Base-by-base conservation (phyloP, 37 sponge, comb jelly and placozoan genomes). In the Halisarca cf. caerulea region DNA sequence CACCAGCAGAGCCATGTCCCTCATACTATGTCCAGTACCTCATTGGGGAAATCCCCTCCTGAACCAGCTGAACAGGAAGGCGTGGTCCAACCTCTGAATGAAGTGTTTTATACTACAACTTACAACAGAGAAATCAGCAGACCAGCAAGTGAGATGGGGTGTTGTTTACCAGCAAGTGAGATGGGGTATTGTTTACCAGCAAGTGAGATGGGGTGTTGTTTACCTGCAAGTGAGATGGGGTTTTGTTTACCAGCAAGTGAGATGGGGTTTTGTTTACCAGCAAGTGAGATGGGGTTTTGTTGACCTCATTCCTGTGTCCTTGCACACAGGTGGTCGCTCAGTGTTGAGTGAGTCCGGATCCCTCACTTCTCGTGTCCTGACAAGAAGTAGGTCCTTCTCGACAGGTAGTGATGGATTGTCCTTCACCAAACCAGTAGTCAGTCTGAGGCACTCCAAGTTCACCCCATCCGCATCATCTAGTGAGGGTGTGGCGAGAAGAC, bases 91-190 rank as follows among this genome's bases (percentile, higher is more conserved):
- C 69, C 87, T 27, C 73, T 87, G 44, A 66, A 80, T 54, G 24
- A 87, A 24, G 58, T 58, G 25, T 87, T 87, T 58, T 87, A 87
- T 69, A 71, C 45, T 54, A 87, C 87, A 0, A 87, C 66, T 35
- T 87, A 87, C 34, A 59, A 87, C 44, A 60, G 36, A 5, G 73
- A 69, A 18, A 81, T 87, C 18, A 30, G 57, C 25, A 68, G 59
- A 58, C 54, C 80, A 37, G 60, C 87, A 23, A 43, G 86, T 86
- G 21, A 36, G 42, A 6, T 14, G 6, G 64, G 30, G 15, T 71
- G 37, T 18, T 66, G 28, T n/a, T 18, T 66, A 58, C 54, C 80
- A 37, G 60, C 87, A 23, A 43, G 86, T 86, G 21, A 36, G 42
- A 6, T 14, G 6, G 64, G 30, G 15, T 71, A 7, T 18, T 66